phyloP scores from a whole-genome alignment of 2,797 vertebrate species.

The Pangasius larnaudii region DNA sequence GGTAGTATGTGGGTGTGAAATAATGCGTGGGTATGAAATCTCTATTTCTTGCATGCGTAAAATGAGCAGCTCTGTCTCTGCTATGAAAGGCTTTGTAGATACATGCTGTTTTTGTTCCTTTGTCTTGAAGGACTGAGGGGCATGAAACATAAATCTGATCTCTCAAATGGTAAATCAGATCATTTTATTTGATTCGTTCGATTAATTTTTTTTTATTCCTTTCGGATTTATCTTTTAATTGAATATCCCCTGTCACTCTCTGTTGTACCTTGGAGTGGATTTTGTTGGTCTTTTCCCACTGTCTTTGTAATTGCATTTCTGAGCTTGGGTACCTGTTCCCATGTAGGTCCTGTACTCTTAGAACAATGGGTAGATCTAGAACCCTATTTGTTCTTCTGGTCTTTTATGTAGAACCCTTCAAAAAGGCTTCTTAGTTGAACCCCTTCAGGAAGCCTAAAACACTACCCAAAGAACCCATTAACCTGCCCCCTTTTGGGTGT shows the following conservation, averaged over 20 bases:
- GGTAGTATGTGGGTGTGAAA: slow-evolving; percentile 38
- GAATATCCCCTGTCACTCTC: slow-evolving; percentile 2
- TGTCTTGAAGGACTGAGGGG: slow-evolving; percentile 42
- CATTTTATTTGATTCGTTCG: slow-evolving; percentile 31
- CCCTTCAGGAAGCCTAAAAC: neutral
- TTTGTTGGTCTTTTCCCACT: slow-evolving; percentile 35
- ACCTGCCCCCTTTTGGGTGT: neutral
- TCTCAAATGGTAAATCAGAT: slow-evolving; percentile 21
- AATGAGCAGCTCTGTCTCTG: slow-evolving; percentile 21
- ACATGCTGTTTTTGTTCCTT: neutral
- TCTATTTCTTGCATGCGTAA: slow-evolving; percentile 33
- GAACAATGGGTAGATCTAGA: neutral
- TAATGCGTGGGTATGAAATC: slow-evolving; percentile 35
- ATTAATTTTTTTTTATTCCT: slow-evolving; percentile 38
- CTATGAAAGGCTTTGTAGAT: neutral
- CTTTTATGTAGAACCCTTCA: neutral
- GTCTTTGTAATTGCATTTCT: slow-evolving; percentile 40
- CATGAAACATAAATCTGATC: slow-evolving; percentile 31
- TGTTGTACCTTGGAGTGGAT: slow-evolving; percentile 3
- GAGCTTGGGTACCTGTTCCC: slow-evolving; percentile 28
- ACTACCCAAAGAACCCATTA: slow-evolving; percentile 60
- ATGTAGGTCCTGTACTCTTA: neutral
- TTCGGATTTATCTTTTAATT: slow-evolving; percentile 14
- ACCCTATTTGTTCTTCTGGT: neutral
- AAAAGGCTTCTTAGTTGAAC: neutral